These are phyloP conservation scores for Chorisops tibialis DNA, from an alignment of 2,888 invertebrate genomes.

Conservation along the genomic window DNA sequence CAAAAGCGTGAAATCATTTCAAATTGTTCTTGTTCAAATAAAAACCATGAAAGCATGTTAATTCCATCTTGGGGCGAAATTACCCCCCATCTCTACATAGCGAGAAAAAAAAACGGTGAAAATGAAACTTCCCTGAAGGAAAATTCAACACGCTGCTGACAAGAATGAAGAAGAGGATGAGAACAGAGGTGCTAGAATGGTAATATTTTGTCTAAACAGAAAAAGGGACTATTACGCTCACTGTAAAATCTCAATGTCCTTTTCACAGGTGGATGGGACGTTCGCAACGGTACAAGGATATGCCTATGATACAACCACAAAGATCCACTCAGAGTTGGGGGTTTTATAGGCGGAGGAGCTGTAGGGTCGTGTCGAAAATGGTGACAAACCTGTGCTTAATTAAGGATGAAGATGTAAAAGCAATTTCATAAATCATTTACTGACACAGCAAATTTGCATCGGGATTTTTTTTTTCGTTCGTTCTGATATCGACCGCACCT, in stretches of 20 bases:
- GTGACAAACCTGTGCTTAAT: constrained; percentile 35
- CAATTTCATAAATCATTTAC: constrained; percentile 52
- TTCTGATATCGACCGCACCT: no score
- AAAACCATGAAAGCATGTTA: background rate
- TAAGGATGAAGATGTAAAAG: constrained; percentile 42
- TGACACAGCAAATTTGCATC: constrained; percentile 35
- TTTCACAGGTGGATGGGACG: background rate
- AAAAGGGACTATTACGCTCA: background rate
- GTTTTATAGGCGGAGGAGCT: background rate
- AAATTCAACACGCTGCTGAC: background rate
- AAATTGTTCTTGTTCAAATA: constrained; percentile 6
- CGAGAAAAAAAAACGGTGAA: constrained; percentile 9
- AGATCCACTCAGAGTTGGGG: background rate
- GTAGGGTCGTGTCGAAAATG: background rate
- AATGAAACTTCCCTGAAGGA: constrained; percentile 25
- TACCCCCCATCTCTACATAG: background rate
- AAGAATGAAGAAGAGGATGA: background rate
- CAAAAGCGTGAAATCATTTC: constrained; percentile 20
- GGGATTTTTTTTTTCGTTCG: constrained; percentile 5
- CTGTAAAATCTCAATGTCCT: background rate
- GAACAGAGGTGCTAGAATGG: background rate
- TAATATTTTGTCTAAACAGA: background rate
- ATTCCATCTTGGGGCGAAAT: constrained; percentile 8
- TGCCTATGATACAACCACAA: background rate
- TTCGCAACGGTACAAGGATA: background rate